Evolutionary conservation across 2,113 vertebrate genomes (phyloP), one percentile per base, ranked within the genome.

Genomic region (Anoplopoma fimbria): DNA sequence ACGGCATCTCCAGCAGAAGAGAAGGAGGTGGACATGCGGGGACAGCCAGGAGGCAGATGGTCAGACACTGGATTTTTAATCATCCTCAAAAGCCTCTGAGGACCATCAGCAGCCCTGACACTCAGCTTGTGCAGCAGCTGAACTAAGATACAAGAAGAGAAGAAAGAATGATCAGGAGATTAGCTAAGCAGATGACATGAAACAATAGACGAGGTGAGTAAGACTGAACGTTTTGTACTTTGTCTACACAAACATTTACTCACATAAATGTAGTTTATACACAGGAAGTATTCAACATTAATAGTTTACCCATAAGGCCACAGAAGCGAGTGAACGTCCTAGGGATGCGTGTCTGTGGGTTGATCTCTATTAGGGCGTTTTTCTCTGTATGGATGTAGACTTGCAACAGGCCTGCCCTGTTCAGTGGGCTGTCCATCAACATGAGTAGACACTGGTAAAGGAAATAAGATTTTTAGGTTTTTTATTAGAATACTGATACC

Each of bases 341-440:
- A 6, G 98, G 98, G 72, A 99, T 99, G 75, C 98, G 96, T 4
- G 98, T 99, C 82, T 99, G 98, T 0, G 98, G 98, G 86, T 99
- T 99, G 73, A 99, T 95, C 89, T 99, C 97, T 3, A 99, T 98
- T 63, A 99, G 88, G 23, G 96, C 97, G 0, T 99, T 99, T 84
- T 97, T 97, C 93, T 97, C 96, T 0, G 98, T 99, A 60, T 98
- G 98, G 85, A 99, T 94, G 51, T 98, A 99, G 78, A 99, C 98
- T 88, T 99, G 98, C 6, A 99, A 94, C 69, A 99, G 89, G 31
- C 98, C 98, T 3, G 98, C 97, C 70, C 98, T 94, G 85, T 99
- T 99, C 91, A 99, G 89, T 0, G 98, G 98, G 86, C 98, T 99
- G 93, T 99, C 98, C 97, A 99, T 96, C 69, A 99, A 92, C 98